Conservation (phyloP, 37 sponge, comb jelly and placozoan genomes). For the Cladorhizidae sp. region DNA sequence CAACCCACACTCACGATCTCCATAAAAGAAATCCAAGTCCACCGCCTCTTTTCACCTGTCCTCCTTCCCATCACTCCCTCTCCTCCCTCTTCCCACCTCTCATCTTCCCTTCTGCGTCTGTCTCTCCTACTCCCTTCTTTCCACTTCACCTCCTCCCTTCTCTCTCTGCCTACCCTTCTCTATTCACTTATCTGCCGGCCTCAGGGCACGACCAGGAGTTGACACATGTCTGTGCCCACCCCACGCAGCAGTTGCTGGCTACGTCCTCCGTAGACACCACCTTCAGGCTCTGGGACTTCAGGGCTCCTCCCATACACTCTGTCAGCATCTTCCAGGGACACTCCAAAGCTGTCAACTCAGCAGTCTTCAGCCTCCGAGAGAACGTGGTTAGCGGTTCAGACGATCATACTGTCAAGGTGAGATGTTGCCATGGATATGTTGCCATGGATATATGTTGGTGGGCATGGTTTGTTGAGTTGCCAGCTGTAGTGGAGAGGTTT, state of each 20-base stretch:
- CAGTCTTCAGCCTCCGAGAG: conserved; percentile 72
- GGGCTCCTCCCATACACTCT: conserved; percentile 84
- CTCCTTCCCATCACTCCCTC: too few relatives aligned
- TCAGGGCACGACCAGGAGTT: conserved; percentile 86
- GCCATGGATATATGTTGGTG: too few relatives aligned
- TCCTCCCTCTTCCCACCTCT: too few relatives aligned
- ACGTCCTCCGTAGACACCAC: conserved; percentile 89
- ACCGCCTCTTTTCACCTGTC: too few relatives aligned
- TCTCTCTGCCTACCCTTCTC: conserved; percentile 1
- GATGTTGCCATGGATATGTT: not conserved
- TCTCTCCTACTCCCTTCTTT: too few relatives aligned
- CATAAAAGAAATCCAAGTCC: too few relatives aligned
- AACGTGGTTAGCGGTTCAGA: conserved; percentile 87
- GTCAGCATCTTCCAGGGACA: conserved; percentile 95
- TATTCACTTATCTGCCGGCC: conserved; percentile 14
- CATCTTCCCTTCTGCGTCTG: too few relatives aligned
- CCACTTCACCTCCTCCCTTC: too few relatives aligned
- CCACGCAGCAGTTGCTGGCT: conserved; percentile 75
- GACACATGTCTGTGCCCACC: conserved; percentile 81
- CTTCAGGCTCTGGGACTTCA: conserved; percentile 93
- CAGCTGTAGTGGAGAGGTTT: too few relatives aligned
- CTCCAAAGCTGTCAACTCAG: conserved; percentile 82
- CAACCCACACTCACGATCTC: too few relatives aligned
- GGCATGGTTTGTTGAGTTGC: too few relatives aligned
- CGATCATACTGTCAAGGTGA: conserved; percentile 86